Base-by-base conservation (phyloP, 2,888 invertebrate genomes). In the Ferdinandea cuprea region DNA sequence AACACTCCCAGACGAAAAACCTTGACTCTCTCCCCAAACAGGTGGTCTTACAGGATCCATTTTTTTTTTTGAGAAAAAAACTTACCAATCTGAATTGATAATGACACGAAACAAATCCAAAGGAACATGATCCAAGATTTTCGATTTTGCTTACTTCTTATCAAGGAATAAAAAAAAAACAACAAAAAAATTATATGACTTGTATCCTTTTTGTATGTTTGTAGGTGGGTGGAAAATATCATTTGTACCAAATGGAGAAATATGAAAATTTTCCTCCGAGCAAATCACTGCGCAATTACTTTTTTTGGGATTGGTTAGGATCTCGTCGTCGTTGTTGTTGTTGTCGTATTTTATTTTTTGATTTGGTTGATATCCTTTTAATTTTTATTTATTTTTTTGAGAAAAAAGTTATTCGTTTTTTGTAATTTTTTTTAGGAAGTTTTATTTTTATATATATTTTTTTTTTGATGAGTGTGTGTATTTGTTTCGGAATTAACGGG, bases 201-300 rank as follows among this genome's bases (percentile, higher is more conserved):
- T 54, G 37, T 48, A 77, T 69, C 54, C 52, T 63, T n/a, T 28
- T 32, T 17, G 13, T 28, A 17, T 17, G 13, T 42, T 42, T 15
- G 35, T 52, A 44, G 21, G 35, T 50, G 13, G 15, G 40, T 21
- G 19, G 15, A 30, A 40, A 50, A 63, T 74, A 68, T 80, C 32
- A 61, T 73, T 73, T 46, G 44, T 78, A 40, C 32, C 17, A 17
- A n/a, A 42, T 17, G 44, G 40, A 30, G 42, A 28, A 71, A 40
- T 58, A 44, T 25, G 46, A n/a, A n/a, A n/a, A 25, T 69, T 65
- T 59, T 48, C 25, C 48, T 54, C 58, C 32, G 44, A 69, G 63
- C 59, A 77, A 83, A 78, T 78, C 77, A 83, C 83, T 78, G 83
- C 83, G 83, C 78, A 83, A 63, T 77, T 71, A 59, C 54, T 80